Base-by-base conservation (phyloP, 2,113 vertebrate species). In the Peromyscus californicus region DNA sequence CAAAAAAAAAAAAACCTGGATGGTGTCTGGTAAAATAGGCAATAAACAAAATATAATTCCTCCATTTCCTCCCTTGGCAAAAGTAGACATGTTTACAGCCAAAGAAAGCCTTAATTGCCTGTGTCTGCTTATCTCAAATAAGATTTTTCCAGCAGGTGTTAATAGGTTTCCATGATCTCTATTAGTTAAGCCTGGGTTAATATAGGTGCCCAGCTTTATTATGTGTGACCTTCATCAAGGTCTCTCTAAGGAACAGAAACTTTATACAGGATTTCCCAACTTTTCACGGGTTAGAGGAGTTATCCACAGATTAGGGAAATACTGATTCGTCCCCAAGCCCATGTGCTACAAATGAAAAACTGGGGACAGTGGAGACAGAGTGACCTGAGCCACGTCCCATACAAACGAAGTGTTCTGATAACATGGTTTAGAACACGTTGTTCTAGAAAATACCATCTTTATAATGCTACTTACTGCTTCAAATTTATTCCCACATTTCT, bases 1-100 rank as follows among this genome's bases (percentile, higher is more conserved):
- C 13, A 87, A 90, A 95, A 82, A 72, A 94, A 67, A 87, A 90
- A 95, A 82, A 72, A 94, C 74, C 17, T 82, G 92, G 39, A 86
- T 12, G 8, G 4, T 42, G 45, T 45, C n/a, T 89, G 57, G 19
- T 24, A 85, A 12, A 74, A 39, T 11, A 42, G 31, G 10, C 13
- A 57, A 88, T 65, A n/a, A 67, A 79, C 26, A 91, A 94, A 88
- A 91, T 36, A 45, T 42, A 12, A 95, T 95, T 59, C 70, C 51
- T 74, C 31, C 22, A 48, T 63, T 92, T 91, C 36, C 75, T 90
- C 45, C 31, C 39, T 78, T 90, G 67, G 85, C 89, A 78, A 90
- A 92, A 92, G 29, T 70, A 19, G 76, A 80, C 39, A 5, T 45
- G 45, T 83, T 83, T 78, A 51, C 16, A 51, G n/a, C 42, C 4